Evolutionary conservation across 2,888 invertebrate species (phyloP).

Genomic region (Nomada ferruginata): DNA sequence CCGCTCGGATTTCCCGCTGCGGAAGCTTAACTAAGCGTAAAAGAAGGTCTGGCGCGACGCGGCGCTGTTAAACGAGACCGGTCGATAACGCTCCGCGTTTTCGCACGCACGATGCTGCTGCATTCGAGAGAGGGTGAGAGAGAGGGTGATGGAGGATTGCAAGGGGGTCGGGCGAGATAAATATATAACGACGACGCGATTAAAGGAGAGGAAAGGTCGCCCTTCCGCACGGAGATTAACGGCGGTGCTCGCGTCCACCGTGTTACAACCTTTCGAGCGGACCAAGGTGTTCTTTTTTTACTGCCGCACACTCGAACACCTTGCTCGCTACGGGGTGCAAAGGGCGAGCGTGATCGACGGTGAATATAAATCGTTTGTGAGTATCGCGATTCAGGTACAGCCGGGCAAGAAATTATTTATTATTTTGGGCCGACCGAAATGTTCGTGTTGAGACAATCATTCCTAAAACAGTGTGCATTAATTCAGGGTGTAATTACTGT

Average conservation of each 20-base stretch:
- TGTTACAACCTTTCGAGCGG: slow-evolving; percentile 17
- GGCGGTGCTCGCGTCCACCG: not conserved
- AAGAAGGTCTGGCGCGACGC: slow-evolving; percentile 15
- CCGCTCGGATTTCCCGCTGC: slow-evolving; percentile 56
- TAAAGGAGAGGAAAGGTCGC: slow-evolving; percentile 18
- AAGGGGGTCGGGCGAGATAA: slow-evolving; percentile 25
- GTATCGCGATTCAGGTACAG: too few species aligned
- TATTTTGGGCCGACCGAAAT: too few species aligned
- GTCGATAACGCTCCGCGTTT: slow-evolving; percentile 45
- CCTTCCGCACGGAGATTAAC: slow-evolving; percentile 5
- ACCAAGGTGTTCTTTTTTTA: slow-evolving; percentile 34
- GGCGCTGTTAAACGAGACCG: slow-evolving; percentile 1
- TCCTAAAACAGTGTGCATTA: too few species aligned
- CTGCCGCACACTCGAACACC: slow-evolving; percentile 2
- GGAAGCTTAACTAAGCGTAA: slow-evolving; percentile 57
- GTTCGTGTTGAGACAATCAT: too few species aligned
- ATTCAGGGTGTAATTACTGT: too few species aligned
- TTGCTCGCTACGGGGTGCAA: not conserved
- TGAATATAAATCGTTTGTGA: too few species aligned
- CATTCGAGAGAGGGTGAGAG: too few species aligned
- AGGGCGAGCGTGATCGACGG: not conserved
- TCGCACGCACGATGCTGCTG: slow-evolving; percentile 44
- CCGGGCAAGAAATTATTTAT: too few species aligned
- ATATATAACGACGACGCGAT: slow-evolving; percentile 41
- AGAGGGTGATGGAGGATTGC: not conserved